Conservation (phyloP, 1,140 invertebrate species). For the Drosophila persimilis region DNA sequence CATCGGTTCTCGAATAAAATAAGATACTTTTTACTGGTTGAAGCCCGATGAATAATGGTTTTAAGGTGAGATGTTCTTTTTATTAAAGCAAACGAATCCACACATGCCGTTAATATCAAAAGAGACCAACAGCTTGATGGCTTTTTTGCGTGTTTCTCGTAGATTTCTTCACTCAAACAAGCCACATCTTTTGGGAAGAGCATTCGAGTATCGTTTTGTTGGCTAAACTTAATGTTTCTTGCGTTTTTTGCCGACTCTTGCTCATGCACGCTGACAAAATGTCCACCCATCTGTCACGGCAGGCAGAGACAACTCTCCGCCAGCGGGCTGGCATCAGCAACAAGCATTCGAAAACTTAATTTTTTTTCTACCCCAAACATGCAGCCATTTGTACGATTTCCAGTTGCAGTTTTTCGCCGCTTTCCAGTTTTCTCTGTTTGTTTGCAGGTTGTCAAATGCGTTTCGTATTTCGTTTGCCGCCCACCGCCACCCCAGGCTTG, state of each 20-base stretch:
- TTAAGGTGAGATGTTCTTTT: too few relatives aligned
- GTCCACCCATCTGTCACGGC: conserved; percentile 76
- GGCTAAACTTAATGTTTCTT: background rate
- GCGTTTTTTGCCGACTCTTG: background rate
- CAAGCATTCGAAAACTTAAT: conserved; percentile 53
- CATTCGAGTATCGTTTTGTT: conserved; percentile 14
- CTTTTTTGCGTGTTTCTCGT: too few relatives aligned
- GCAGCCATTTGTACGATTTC: conserved; percentile 65
- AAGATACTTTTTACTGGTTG: too few relatives aligned
- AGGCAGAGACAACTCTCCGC: conserved; percentile 52
- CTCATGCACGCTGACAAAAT: conserved; percentile 63
- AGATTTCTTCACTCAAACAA: too few relatives aligned
- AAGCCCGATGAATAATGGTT: too few relatives aligned
- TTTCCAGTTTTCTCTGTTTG: conserved; percentile 1
- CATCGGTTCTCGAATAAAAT: too few relatives aligned
- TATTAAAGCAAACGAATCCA: too few relatives aligned
- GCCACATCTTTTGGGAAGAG: background rate
- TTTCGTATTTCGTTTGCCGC: conserved; percentile 6
- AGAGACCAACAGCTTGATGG: too few relatives aligned
- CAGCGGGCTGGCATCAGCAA: conserved; percentile 56
- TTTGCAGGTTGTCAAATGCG: conserved; percentile 34
- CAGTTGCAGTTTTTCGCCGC: conserved; percentile 31
- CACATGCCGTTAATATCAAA: too few relatives aligned
- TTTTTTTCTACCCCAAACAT: conserved; percentile 40
- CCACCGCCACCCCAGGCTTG: background rate